Conservation (phyloP, 2,113 vertebrate species). For the Engystomops pustulosus region DNA sequence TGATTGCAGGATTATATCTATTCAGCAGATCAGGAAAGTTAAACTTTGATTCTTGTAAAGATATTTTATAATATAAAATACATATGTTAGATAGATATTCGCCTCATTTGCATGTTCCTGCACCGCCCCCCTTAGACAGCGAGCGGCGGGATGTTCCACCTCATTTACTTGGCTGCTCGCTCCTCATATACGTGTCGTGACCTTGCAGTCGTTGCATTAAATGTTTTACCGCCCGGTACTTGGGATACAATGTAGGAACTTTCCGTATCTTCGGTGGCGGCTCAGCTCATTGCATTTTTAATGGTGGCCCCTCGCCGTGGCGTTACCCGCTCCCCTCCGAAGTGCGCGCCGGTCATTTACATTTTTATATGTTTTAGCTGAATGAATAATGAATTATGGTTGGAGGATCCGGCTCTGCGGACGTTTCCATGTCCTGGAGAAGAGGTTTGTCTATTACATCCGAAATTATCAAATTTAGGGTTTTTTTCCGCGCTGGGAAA, state of each 20-base stretch:
- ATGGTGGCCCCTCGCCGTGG: not conserved
- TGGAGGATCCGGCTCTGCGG: not conserved
- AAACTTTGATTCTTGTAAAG: not conserved
- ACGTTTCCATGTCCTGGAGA: conserved; percentile 8
- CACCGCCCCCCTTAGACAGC: not conserved
- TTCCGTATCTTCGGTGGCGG: conserved; percentile 34
- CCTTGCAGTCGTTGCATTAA: conserved; percentile 30
- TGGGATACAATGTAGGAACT: conserved; percentile 25
- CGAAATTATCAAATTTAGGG: not conserved
- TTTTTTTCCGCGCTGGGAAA: not conserved
- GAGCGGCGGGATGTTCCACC: not conserved
- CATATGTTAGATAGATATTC: not conserved
- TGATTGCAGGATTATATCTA: not conserved
- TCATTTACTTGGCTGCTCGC: not conserved
- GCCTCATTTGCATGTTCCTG: not conserved
- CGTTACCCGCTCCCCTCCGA: conserved; percentile 8
- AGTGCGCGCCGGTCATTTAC: conserved; percentile 33
- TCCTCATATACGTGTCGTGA: not conserved
- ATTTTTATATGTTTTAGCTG: conserved; percentile 52
- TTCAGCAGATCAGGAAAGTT: not conserved
- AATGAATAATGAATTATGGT: conserved; percentile 52
- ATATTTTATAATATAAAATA: not conserved
- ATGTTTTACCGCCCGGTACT: conserved; percentile 13
- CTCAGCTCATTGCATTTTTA: conserved; percentile 39
- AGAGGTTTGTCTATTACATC: conserved; percentile 8